These are phyloP conservation scores for Hemithea aestivaria DNA, from an alignment of 2,888 invertebrate species.

Conservation along the genomic window DNA sequence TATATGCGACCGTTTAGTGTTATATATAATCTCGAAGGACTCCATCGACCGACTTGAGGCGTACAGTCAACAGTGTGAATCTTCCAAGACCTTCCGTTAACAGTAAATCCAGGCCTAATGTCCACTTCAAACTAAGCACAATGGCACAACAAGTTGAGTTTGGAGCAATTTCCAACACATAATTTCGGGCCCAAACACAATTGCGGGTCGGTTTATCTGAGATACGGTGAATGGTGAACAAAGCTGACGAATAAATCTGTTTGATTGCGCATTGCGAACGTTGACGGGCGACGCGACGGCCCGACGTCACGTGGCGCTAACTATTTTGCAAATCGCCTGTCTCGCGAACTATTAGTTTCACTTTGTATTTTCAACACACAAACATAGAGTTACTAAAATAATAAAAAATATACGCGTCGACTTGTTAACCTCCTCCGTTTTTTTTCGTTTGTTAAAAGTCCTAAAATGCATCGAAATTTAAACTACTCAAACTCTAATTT, in stretches of 20 bases:
- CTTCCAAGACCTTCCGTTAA: conserved; percentile 14
- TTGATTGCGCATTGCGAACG: conserved; percentile 39
- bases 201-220: conserved; percentile 27
- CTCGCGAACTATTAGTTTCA: conserved; percentile 13
- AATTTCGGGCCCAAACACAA: conserved; percentile 23
- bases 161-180: conserved; percentile 28
- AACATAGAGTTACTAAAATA: too few relatives aligned
- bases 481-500: too few relatives aligned
- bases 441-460: too few relatives aligned
- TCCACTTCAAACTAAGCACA: conserved; percentile 19
- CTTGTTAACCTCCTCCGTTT: too few relatives aligned
- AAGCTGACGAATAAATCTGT: conserved; percentile 41
- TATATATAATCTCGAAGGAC: conserved; percentile 8
- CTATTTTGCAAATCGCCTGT: conserved; percentile 25
- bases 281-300: conserved; percentile 20
- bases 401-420: too few relatives aligned
- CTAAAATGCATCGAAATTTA: too few relatives aligned
- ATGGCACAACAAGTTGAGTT: conserved; percentile 22
- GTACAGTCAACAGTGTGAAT: conserved; percentile 4
- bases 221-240: conserved; percentile 22
- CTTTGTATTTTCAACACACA: conserved; percentile 10
- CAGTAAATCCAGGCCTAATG: conserved; percentile 19
- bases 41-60: not conserved
- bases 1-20: not conserved
- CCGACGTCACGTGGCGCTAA: conserved; percentile 29